Evolutionary conservation across 2,888 invertebrate genomes (phyloP), one percentile per base, ranked within the genome.

Genomic region (Petrolisthes cinctipes): DNA sequence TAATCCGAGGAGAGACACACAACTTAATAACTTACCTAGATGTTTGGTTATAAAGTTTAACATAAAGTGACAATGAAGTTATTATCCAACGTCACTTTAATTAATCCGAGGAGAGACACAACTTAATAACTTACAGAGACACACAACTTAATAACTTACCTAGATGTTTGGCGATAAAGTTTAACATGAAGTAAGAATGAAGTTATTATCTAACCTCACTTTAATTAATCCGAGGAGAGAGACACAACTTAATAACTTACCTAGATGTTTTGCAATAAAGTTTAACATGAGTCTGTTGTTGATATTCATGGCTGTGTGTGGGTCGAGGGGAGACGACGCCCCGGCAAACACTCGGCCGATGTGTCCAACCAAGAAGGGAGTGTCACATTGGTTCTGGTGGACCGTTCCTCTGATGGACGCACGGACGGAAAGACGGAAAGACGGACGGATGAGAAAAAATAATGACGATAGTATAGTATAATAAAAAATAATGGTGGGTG

Each of bases 361-460:
- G 68, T 82, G 75, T 5, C 90, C 89, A 6, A 91, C 91, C 9
- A 93, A 90, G 88, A 93, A 93, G 56, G 92, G 92, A 68, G 92
- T 92, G 91, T 93, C 93, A 17, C 92, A 91, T 90, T 92, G 93
- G 86, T 92, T 92, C 82, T 93, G 92, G 88, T 93, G 93, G 37
- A 93, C 93, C 17, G 92, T 92, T 73, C 93, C 93, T 75, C 92
- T 92, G 90, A 17, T 11, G 54, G 5, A 4, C 5, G 14, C 4
- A 14, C 9, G 61, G 57, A 81, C 53, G 23, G 54, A 14, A 53
- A 51, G 73, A 54, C 53, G 20, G 51, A 53, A 81, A 23, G 56
- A 51, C 4, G 23, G n/a, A 11, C 5, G n/a, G 57, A 14, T 11
- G 57, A 11, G 54, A 20, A 56, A n/a, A 81, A 4, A 56, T 6